A percentile compares a stretch with the other conserved stretches of the same genome.
Conservation (phyloP, 2,113 vertebrate genomes). For the Procavia capensis region DNA sequence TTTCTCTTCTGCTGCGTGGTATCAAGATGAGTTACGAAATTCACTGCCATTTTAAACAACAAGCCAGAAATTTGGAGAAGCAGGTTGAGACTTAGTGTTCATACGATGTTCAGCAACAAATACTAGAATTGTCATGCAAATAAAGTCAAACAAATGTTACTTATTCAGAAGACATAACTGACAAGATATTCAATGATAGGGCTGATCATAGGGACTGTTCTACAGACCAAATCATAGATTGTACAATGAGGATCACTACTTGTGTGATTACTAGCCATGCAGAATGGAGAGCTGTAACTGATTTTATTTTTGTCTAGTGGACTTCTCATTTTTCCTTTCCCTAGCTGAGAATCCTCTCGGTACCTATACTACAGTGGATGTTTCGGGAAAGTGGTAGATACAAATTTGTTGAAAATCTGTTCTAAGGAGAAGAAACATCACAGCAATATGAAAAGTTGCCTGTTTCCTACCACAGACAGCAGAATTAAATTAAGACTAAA, state of each 20-base stretch:
- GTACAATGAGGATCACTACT: neutral
- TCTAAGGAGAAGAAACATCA: neutral
- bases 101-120: neutral
- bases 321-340: neutral
- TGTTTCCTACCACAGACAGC: neutral
- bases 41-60: neutral
- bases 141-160: neutral
- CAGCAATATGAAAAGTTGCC: neutral
- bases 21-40: neutral
- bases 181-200: neutral
- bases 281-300: neutral
- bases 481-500: constrained; percentile 31
- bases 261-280: accelerated
- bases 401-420: constrained; percentile 21
- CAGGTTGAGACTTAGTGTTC: neutral
- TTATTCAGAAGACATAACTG: neutral
- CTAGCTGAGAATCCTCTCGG: neutral
- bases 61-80: neutral
- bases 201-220: neutral
- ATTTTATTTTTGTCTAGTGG: neutral
- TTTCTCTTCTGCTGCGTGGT: neutral
- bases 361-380: neutral
- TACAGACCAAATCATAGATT: neutral
- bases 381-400: neutral
- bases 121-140: neutral